A percentile compares a stretch with the other conserved stretches of the same genome.
Evolutionary conservation across 2,797 vertebrate species (phyloP).

Genomic region (Stomatorhinus walkeri): DNA sequence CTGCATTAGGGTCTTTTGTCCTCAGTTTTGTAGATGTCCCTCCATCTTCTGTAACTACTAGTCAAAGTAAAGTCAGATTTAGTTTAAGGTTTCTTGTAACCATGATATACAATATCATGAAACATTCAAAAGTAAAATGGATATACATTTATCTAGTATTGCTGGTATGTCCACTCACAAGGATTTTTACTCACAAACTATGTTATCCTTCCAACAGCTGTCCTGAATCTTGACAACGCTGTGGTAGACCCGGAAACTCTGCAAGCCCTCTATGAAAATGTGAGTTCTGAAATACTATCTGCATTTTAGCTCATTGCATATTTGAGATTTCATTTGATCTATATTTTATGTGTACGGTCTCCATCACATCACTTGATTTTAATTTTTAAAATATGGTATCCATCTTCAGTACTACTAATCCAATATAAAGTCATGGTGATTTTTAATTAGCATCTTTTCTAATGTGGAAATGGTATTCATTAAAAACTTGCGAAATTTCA

Average conservation of each 20-base stretch:
- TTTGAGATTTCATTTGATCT: not conserved
- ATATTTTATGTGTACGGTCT: not conserved
- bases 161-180: not conserved
- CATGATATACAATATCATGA: not conserved
- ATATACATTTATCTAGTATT: not conserved
- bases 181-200: not conserved
- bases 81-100: not conserved
- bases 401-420: not conserved
- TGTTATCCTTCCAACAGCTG: constrained; percentile 54
- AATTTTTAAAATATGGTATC: not conserved
- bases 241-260: constrained; percentile 94
- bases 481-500: not conserved
- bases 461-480: not conserved
- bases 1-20: not conserved
- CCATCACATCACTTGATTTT: not conserved
- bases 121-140: not conserved
- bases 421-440: not conserved
- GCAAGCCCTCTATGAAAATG: constrained; percentile 94
- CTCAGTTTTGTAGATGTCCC: not conserved
- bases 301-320: not conserved
- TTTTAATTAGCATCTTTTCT: not conserved
- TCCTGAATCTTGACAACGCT: constrained; percentile 92
- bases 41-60: not conserved
- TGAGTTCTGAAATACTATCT: constrained; percentile 59
- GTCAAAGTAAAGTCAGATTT: not conserved